These are phyloP conservation scores for Probaryconus sp. DNA, from an alignment of 1,140 invertebrate species.

Conservation along the genomic window DNA sequence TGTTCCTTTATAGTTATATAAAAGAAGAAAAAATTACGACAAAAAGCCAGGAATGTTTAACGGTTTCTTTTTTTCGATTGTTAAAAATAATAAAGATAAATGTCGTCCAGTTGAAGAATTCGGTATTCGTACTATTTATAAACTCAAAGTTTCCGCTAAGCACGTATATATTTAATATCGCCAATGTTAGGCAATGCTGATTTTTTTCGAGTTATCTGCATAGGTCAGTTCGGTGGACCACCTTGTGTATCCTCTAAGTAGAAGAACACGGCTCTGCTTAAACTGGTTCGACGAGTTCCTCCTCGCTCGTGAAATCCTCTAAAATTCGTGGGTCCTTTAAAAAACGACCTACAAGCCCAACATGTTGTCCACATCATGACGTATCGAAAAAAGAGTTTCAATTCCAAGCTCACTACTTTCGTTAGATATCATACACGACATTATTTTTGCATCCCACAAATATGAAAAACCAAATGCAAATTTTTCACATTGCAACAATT, in stretches of 20 bases:
- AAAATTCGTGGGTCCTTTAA: constrained; percentile 63
- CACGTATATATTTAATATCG: constrained; percentile 14
- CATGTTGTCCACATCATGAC: constrained; percentile 54
- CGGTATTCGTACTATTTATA: too few relatives aligned
- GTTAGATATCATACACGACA: constrained; percentile 28
- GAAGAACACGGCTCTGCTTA: constrained; percentile 57
- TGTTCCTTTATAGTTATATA: too few relatives aligned
- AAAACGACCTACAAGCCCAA: constrained; percentile 51
- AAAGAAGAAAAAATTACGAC: too few relatives aligned
- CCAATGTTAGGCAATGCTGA: constrained; percentile 37
- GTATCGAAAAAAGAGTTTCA: constrained; percentile 46
- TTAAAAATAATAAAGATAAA: too few relatives aligned
- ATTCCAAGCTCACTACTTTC: constrained; percentile 49
- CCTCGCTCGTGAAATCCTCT: constrained; percentile 54
- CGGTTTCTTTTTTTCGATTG: too few relatives aligned
- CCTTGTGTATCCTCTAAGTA: constrained; percentile 52
- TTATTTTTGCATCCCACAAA: constrained; percentile 8
- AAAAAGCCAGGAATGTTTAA: too few relatives aligned
- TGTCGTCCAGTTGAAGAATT: too few relatives aligned
- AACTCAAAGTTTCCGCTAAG: constrained; percentile 3
- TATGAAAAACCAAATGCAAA: too few relatives aligned
- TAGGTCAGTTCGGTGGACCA: constrained; percentile 64
- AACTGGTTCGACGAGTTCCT: constrained; percentile 65
- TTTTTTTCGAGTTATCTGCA: constrained; percentile 56
- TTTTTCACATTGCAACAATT: constrained; percentile 14